Evolutionary conservation across 2,888 invertebrate species (phyloP).

Genomic region (Netelia melanura): DNA sequence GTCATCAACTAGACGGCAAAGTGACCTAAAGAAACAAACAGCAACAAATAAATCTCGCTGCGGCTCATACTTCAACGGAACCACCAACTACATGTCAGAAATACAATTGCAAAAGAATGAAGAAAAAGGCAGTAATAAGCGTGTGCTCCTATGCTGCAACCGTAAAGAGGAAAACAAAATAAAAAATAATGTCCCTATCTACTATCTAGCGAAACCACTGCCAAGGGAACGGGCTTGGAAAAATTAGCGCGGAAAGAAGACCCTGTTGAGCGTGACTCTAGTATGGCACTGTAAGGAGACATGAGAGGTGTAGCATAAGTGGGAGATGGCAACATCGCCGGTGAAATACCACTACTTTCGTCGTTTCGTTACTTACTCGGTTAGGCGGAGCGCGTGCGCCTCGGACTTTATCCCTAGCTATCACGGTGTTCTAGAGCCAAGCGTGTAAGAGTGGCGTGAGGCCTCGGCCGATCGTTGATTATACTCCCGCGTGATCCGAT

Average conservation of each 20-base stretch:
- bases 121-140: neutral
- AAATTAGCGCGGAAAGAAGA: constrained; percentile 91
- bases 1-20: too few relatives aligned
- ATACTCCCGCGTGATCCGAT: too few relatives aligned
- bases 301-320: constrained; percentile 87
- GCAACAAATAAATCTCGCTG: neutral
- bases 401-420: constrained; percentile 70
- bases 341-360: constrained; percentile 84
- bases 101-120: neutral
- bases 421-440: too few relatives aligned
- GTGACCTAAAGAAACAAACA: neutral
- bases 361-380: constrained; percentile 87
- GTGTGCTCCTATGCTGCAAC: neutral
- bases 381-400: constrained; percentile 85
- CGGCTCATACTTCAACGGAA: neutral
- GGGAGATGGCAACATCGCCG: constrained; percentile 82
- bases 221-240: constrained; percentile 83
- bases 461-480: too few relatives aligned
- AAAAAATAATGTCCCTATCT: neutral
- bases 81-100: too few relatives aligned
- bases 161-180: neutral
- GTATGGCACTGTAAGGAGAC: constrained; percentile 87
- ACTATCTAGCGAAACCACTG: constrained; percentile 16
- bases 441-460: too few relatives aligned
- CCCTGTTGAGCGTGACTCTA: constrained; percentile 90